Conservation (phyloP, 2,113 vertebrate genomes). For the Illadopsis cleaveri region DNA sequence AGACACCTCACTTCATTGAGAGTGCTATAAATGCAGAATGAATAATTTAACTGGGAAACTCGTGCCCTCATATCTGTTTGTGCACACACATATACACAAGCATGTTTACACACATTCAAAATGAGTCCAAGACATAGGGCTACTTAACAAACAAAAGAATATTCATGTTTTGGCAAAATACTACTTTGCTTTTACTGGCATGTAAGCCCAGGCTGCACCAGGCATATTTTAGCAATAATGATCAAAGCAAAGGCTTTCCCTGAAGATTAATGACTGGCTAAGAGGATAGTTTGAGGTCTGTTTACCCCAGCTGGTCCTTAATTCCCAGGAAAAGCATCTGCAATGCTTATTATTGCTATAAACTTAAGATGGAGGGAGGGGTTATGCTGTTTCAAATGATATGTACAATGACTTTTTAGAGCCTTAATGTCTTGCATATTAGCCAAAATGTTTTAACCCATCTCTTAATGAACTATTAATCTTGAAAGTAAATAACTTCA, state of each 20-base stretch:
- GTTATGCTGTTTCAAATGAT: conserved; percentile 25
- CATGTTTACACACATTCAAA: conserved; percentile 24
- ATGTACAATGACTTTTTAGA: conserved; percentile 28
- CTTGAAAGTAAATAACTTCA: conserved; percentile 42
- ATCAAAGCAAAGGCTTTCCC: conserved; percentile 67
- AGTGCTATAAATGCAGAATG: not conserved
- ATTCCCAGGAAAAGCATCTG: conserved; percentile 68
- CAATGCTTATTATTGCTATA: conserved; percentile 61
- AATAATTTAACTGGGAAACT: conserved; percentile 7
- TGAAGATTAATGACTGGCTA: conserved; percentile 69
- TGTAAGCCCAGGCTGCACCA: conserved; percentile 21
- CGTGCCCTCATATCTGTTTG: not conserved
- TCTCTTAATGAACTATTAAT: conserved; percentile 50
- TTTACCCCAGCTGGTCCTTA: conserved; percentile 68
- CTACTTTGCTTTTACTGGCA: conserved; percentile 50
- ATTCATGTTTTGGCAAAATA: conserved; percentile 56
- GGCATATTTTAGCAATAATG: conserved; percentile 68
- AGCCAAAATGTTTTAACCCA: conserved; percentile 37
- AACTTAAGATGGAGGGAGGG: conserved; percentile 40
- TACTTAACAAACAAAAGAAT: conserved; percentile 48
- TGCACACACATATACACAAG: not conserved
- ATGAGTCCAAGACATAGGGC: not conserved
- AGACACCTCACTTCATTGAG: not conserved
- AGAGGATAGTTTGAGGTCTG: conserved; percentile 69
- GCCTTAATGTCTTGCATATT: conserved; percentile 34